Percentiles rank a stretch among this genome's conserved stretches.
Conservation (phyloP, 2,888 invertebrate species). For the Trachelus stipa region DNA sequence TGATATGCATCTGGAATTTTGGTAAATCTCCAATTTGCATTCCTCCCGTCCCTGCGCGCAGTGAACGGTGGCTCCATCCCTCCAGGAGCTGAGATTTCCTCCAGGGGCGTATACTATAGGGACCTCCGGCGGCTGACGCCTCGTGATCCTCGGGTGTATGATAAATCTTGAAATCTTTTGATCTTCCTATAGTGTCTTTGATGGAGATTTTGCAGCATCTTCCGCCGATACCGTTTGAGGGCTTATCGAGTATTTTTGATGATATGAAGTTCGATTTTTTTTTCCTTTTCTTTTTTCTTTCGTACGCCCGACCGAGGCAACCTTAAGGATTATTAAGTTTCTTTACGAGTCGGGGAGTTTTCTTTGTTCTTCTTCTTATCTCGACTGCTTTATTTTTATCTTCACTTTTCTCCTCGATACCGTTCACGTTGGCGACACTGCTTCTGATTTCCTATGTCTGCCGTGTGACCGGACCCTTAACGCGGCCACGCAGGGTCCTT, state of each 20-base stretch:
- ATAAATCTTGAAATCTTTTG: not conserved
- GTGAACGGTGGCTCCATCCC: no score
- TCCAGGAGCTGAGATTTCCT: not conserved
- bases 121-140: not conserved
- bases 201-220: not conserved
- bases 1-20: conserved; percentile 27
- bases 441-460: not conserved
- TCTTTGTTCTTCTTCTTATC: not conserved
- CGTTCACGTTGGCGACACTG: not conserved
- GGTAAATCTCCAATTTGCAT: conserved; percentile 29
- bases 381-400: not conserved
- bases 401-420: not conserved
- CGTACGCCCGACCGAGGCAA: not conserved
- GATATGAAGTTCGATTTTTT: not conserved
- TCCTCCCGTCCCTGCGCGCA: not conserved
- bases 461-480: not conserved
- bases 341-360: not conserved
- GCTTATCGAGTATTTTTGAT: not conserved
- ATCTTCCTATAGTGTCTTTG: not conserved
- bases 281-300: not conserved
- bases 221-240: not conserved
- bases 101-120: not conserved
- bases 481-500: no score
- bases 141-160: not conserved
- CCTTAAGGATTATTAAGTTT: not conserved